Percentiles rank a stretch among this genome's conserved stretches.
Conservation (phyloP, 1,140 invertebrate species). For the Nasonia giraulti region DNA sequence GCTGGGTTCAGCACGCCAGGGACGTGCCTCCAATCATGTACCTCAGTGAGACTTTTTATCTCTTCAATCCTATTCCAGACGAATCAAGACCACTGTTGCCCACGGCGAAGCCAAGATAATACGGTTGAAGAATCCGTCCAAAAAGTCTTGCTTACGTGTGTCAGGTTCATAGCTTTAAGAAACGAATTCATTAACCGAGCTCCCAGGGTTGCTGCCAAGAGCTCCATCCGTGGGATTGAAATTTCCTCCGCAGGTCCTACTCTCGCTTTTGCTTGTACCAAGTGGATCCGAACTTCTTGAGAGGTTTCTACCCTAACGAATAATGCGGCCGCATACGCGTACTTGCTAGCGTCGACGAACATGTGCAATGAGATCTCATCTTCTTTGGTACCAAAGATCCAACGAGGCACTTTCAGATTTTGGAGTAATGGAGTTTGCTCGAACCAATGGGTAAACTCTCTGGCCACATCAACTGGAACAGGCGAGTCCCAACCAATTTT, state of each 20-base stretch:
- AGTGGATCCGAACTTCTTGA: not conserved
- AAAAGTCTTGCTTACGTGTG: too few relatives aligned
- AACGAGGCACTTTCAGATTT: too few relatives aligned
- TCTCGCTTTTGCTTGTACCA: slow-evolving; percentile 60
- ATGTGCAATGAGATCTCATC: slow-evolving; percentile 24
- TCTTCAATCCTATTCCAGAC: slow-evolving; percentile 60
- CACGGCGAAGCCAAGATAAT: slow-evolving; percentile 25
- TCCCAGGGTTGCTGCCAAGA: slow-evolving; percentile 62
- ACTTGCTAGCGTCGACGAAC: slow-evolving; percentile 35
- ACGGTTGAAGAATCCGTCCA: not conserved
- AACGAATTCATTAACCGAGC: slow-evolving; percentile 14
- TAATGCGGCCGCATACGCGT: slow-evolving; percentile 23
- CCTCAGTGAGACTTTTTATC: slow-evolving; percentile 56
- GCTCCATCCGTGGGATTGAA: slow-evolving; percentile 63
- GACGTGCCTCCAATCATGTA: slow-evolving; percentile 59
- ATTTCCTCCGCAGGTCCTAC: slow-evolving; percentile 56
- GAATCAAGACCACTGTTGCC: slow-evolving; percentile 54
- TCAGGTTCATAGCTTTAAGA: too few relatives aligned
- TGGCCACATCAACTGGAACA: too few relatives aligned
- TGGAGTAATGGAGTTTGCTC: too few relatives aligned
- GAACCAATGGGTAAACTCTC: too few relatives aligned
- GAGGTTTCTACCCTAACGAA: not conserved
- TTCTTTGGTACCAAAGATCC: not conserved
- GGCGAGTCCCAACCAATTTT: slow-evolving; percentile 50
- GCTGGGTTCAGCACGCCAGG: slow-evolving; percentile 52